Conservation (phyloP, 2,888 invertebrate species). For the Pseudococcus jackbeardsleyi region DNA sequence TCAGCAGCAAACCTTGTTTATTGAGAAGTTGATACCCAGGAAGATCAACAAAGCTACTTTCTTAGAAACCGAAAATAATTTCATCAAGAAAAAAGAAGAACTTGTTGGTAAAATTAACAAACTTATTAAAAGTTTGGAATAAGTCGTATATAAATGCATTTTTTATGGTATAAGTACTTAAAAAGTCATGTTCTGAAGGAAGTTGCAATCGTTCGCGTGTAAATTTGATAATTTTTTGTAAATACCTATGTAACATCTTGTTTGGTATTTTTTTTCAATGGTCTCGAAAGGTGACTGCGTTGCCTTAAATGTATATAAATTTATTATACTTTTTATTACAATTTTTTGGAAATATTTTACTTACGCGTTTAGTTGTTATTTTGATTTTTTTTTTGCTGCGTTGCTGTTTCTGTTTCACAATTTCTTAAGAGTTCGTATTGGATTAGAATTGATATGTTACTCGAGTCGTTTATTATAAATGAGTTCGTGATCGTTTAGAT, state of each 20-base stretch:
- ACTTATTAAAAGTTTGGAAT: conserved; percentile 71
- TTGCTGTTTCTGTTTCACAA: neutral
- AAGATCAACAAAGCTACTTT: conserved; percentile 76
- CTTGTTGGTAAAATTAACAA: conserved; percentile 72
- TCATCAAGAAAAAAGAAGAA: conserved; percentile 75
- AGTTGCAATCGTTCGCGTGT: neutral
- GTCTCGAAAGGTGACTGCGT: neutral
- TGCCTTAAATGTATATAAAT: conserved; percentile 17
- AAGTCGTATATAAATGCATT: conserved; percentile 7
- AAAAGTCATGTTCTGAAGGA: neutral
- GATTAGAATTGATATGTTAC: too few relatives aligned
- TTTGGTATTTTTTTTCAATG: neutral
- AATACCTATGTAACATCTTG: neutral
- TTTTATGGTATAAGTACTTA: neutral
- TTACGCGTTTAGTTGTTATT: neutral
- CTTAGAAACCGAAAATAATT: conserved; percentile 74
- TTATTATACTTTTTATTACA: conserved; percentile 26
- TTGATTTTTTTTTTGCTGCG: neutral
- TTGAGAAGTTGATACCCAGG: conserved; percentile 76
- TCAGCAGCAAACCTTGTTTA: conserved; percentile 72
- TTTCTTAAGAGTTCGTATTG: too few relatives aligned
- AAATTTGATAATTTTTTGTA: neutral
- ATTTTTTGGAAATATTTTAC: neutral
- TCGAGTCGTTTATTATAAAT: too few relatives aligned
- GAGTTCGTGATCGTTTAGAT: too few relatives aligned